phyloP scores from a whole-genome alignment of 2,797 vertebrate species.

The Iguana delicatissima region DNA sequence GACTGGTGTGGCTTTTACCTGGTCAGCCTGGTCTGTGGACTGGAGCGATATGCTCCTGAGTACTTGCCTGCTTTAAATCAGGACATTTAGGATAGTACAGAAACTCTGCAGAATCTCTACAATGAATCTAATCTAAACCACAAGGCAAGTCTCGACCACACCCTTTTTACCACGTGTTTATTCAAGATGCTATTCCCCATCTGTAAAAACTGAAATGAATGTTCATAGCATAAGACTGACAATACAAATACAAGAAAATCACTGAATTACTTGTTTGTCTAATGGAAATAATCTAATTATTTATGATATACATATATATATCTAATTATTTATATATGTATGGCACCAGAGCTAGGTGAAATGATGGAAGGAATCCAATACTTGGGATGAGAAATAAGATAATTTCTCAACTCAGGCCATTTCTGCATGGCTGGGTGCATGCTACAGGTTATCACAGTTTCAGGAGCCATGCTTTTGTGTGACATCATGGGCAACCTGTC shows the following conservation, averaged over 20 bases:
- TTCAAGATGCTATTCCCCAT: neutral
- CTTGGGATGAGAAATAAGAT: neutral
- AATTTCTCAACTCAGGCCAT: fast-evolving
- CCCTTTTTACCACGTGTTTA: neutral
- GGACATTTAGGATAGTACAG: neutral
- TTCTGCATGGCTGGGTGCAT: too few species aligned
- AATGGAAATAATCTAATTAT: too few species aligned
- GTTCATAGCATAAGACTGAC: neutral
- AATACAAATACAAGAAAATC: too few species aligned
- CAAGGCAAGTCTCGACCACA: neutral
- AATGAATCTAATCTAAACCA: neutral
- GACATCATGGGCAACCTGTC: too few species aligned
- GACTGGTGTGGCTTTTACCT: too few species aligned
- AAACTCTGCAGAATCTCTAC: neutral
- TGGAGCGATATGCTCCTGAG: too few species aligned
- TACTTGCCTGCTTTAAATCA: neutral
- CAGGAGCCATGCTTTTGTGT: too few species aligned
- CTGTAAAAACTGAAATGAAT: fast-evolving
- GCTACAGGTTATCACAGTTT: too few species aligned
- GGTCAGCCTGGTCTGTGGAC: too few species aligned
- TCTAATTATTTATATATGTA: too few species aligned
- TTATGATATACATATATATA: too few species aligned
- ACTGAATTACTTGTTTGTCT: too few species aligned
- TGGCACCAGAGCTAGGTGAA: neutral
- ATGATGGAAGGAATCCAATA: neutral